Percentiles rank a stretch among this genome's conserved stretches.
These are phyloP conservation scores for Pogonomyrmex barbatus DNA, from an alignment of 1,140 invertebrate species.

Conservation along the genomic window DNA sequence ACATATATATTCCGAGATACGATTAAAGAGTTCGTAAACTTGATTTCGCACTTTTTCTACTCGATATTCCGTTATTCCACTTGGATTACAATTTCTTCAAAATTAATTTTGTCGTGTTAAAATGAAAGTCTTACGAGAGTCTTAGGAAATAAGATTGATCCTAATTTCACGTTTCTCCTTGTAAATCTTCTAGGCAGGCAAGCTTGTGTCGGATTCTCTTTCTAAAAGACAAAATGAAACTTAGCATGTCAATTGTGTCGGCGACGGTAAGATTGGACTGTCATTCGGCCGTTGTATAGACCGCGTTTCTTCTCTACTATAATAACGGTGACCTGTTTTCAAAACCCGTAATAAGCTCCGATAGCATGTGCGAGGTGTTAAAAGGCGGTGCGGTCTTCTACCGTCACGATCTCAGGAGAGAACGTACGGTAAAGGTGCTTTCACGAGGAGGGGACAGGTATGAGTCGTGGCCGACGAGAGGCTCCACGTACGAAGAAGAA, in stretches of 20 bases:
- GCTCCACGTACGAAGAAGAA: slow-evolving; percentile 65
- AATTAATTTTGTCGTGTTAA: neutral
- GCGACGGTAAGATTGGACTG: slow-evolving; percentile 39
- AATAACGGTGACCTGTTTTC: slow-evolving; percentile 75
- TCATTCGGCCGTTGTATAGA: slow-evolving; percentile 27
- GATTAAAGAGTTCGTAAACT: slow-evolving; percentile 1
- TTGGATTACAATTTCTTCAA: neutral
- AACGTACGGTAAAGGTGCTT: slow-evolving; percentile 74
- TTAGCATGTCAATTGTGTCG: slow-evolving; percentile 34
- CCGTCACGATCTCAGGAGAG: slow-evolving; percentile 70
- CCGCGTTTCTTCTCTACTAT: slow-evolving; percentile 41
- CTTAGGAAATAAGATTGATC: neutral
- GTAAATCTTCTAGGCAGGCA: neutral
- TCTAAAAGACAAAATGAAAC: neutral
- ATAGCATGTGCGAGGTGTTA: slow-evolving; percentile 62
- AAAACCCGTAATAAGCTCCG: slow-evolving; percentile 80
- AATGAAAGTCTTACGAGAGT: neutral
- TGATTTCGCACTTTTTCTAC: neutral
- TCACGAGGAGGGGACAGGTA: slow-evolving; percentile 78
- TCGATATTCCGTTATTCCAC: neutral
- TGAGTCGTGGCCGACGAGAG: slow-evolving; percentile 67
- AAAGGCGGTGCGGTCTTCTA: slow-evolving; percentile 66
- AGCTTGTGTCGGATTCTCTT: neutral
- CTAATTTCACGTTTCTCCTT: neutral
- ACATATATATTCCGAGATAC: neutral